phyloP scores from a whole-genome alignment of 2,888 invertebrate genomes.

The Nasonia oneida region DNA sequence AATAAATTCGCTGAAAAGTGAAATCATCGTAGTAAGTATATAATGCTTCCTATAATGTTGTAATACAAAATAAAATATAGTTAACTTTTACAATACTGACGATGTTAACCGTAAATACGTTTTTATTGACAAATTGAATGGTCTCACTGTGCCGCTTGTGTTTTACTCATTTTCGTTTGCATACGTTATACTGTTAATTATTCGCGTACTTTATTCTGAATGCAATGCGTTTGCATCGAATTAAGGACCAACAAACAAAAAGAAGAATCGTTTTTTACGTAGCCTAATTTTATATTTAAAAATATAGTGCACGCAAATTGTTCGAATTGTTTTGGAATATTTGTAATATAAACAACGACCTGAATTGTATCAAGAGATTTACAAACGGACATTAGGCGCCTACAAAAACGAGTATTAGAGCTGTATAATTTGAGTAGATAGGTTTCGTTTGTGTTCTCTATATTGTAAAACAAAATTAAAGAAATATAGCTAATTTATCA shows the following conservation, averaged over 20 bases:
- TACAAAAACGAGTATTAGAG: constrained; percentile 6
- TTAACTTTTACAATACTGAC: constrained; percentile 46
- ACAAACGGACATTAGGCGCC: constrained; percentile 7
- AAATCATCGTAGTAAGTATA: constrained; percentile 17
- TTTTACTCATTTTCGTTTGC: constrained; percentile 38
- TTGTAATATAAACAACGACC: constrained; percentile 23
- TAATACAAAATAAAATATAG: constrained; percentile 18
- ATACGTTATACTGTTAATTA: constrained; percentile 42
- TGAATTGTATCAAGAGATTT: background rate
- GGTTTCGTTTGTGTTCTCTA: constrained; percentile 48
- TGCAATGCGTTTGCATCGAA: constrained; percentile 53
- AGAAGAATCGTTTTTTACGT: constrained; percentile 46
- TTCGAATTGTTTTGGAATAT: constrained; percentile 23
- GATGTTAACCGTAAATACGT: constrained; percentile 26
- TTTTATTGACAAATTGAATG: constrained; percentile 21
- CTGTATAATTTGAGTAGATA: constrained; percentile 51
- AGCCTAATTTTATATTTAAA: constrained; percentile 50
- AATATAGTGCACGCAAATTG: constrained; percentile 11
- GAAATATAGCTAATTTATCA: constrained; percentile 50
- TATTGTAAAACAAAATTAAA: constrained; percentile 35
- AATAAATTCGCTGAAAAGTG: background rate
- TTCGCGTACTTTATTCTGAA: constrained; percentile 39
- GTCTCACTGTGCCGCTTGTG: constrained; percentile 19
- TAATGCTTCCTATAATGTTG: constrained; percentile 3
- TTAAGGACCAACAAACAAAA: constrained; percentile 56